phyloP scores from a whole-genome alignment of 2,797 vertebrate species.

The Euthynnus affinis region DNA sequence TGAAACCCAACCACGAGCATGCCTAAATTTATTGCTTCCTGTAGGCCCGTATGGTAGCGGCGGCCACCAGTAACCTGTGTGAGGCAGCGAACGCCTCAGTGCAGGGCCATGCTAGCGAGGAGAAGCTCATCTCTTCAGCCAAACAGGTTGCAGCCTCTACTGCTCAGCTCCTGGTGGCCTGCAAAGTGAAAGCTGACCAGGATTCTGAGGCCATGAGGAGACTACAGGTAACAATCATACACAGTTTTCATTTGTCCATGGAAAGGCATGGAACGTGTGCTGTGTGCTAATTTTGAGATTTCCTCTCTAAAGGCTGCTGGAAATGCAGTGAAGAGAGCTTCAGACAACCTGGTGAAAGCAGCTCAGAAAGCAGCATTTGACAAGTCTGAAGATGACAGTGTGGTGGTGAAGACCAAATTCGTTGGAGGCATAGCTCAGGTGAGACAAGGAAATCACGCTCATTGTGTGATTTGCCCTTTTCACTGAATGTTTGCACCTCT shows the following conservation, averaged over 20 bases:
- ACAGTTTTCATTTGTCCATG: fast-evolving
- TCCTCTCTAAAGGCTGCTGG: constrained; percentile 90
- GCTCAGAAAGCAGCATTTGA: constrained; percentile 98
- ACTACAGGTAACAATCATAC: constrained; percentile 89
- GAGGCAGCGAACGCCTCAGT: constrained; percentile 98
- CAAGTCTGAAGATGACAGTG: constrained; percentile 94
- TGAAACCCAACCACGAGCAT: neutral
- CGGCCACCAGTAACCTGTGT: constrained; percentile 97
- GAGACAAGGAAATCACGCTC: constrained; percentile 55
- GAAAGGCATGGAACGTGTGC: neutral
- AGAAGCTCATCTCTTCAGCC: constrained; percentile 98
- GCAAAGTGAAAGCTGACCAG: constrained; percentile 98
- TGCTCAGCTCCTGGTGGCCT: constrained; percentile 96
- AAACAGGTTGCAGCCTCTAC: constrained; percentile 99
- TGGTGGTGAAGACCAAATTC: constrained; percentile 98
- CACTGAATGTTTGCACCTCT: constrained; percentile 36
- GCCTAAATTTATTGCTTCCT: neutral
- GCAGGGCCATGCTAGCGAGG: constrained; percentile 97
- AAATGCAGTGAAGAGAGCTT: constrained; percentile 97
- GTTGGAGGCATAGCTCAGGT: constrained; percentile 99
- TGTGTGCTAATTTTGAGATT: constrained; percentile 25
- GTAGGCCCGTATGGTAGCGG: constrained; percentile 97
- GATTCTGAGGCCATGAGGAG: constrained; percentile 98
- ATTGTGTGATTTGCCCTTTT: constrained; percentile 58
- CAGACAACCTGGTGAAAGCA: constrained; percentile 97